A percentile compares a stretch with the other conserved stretches of the same genome.
These are phyloP conservation scores for Agrotis puta DNA, from an alignment of 2,888 invertebrate species.

Conservation along the genomic window DNA sequence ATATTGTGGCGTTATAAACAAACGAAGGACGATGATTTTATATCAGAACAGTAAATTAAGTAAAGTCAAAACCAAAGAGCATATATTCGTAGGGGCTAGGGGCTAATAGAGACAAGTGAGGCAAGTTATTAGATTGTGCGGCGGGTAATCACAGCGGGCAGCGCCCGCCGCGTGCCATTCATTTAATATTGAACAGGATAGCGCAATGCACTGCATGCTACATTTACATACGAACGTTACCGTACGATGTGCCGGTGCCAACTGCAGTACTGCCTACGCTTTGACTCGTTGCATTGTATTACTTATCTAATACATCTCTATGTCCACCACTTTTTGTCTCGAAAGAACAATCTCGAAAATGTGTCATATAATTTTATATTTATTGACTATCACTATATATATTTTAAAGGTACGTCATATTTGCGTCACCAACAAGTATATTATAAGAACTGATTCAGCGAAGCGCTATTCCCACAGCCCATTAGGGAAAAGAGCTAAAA, in stretches of 20 bases:
- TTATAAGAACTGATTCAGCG: conserved; percentile 61
- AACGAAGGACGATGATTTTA: conserved; percentile 3
- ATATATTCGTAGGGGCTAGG: conserved; percentile 36
- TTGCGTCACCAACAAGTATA: conserved; percentile 65
- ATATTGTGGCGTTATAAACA: background rate
- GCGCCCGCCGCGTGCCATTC: conserved; percentile 74
- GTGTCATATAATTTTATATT: conserved; percentile 11
- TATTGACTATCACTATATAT: conserved; percentile 19
- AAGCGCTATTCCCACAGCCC: conserved; percentile 63
- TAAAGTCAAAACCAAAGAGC: conserved; percentile 30
- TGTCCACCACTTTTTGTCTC: conserved; percentile 32
- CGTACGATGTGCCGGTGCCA: conserved; percentile 52
- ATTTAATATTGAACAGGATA: conserved; percentile 83
- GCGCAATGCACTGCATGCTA: conserved; percentile 73
- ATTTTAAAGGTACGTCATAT: conserved; percentile 55
- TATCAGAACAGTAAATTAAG: conserved; percentile 18
- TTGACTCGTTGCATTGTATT: conserved; percentile 45
- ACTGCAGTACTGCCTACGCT: conserved; percentile 54
- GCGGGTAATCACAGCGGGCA: conserved; percentile 77
- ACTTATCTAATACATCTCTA: conserved; percentile 38
- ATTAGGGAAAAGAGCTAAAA: conserved; percentile 68
- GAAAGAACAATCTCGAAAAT: conserved; percentile 33
- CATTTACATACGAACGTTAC: conserved; percentile 62
- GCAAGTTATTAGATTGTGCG: conserved; percentile 75
- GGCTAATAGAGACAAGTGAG: conserved; percentile 73